Percentiles rank a stretch among this genome's conserved stretches.
phyloP scores from a whole-genome alignment of 2,888 invertebrate genomes.

The Dexiosoma caninum region DNA sequence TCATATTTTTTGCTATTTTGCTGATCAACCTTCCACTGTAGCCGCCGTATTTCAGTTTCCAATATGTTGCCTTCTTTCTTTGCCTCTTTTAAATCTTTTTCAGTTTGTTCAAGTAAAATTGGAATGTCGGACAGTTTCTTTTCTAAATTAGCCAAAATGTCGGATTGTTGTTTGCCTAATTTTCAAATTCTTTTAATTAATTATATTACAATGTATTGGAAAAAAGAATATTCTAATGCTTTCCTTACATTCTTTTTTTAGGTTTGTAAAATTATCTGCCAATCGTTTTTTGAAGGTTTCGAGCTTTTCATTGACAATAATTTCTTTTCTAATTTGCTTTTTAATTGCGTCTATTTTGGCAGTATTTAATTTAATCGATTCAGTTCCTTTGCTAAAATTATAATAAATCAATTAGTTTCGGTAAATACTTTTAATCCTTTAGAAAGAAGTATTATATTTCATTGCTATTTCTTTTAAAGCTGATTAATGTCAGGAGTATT shows the following conservation, averaged over 20 bases:
- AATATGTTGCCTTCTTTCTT: constrained; percentile 76
- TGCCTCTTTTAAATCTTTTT: constrained; percentile 81
- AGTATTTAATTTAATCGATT: constrained; percentile 80
- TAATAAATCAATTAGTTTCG: constrained; percentile 54
- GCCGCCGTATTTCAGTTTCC: constrained; percentile 72
- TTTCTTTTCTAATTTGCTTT: constrained; percentile 82
- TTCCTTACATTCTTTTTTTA: constrained; percentile 72
- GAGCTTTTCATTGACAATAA: constrained; percentile 83
- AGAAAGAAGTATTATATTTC: no score
- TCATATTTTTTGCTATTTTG: constrained; percentile 79
- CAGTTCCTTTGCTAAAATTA: constrained; percentile 79
- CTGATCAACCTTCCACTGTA: constrained; percentile 79
- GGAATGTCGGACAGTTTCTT: constrained; percentile 80
- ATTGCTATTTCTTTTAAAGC: no score
- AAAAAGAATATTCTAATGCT: neutral
- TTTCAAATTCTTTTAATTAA: no score
- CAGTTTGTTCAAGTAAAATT: constrained; percentile 81
- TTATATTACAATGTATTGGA: no score
- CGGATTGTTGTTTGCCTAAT: constrained; percentile 80
- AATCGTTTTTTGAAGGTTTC: constrained; percentile 81
- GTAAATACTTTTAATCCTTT: no score
- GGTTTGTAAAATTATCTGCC: constrained; percentile 78
- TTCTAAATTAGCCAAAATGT: constrained; percentile 79
- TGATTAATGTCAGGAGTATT: no score
- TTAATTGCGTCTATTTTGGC: constrained; percentile 83